Evolutionary conservation across 2,113 vertebrate genomes (phyloP).

Genomic region (Piaya cayana): DNA sequence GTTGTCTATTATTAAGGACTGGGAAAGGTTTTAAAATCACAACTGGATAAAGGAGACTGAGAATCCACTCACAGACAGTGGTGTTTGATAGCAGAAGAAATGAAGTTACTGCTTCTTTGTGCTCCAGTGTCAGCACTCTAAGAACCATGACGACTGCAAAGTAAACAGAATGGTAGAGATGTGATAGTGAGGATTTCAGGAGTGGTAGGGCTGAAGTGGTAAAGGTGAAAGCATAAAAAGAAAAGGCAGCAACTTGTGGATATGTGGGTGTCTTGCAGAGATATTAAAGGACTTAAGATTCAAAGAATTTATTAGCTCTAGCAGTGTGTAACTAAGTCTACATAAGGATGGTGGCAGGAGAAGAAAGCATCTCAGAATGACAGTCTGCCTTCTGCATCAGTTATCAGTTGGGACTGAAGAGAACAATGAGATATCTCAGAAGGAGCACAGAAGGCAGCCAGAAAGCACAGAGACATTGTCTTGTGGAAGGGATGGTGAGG

Average conservation of each 20-base stretch:
- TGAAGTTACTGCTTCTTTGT: neutral
- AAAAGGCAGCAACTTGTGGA: neutral
- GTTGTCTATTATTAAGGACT: neutral
- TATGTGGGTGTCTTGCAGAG: neutral
- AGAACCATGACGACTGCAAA: neutral
- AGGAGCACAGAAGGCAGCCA: neutral
- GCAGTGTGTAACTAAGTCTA: neutral
- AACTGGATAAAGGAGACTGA: neutral
- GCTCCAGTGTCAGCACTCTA: neutral
- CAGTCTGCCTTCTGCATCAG: neutral
- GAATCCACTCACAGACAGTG: neutral
- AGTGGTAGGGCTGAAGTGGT: neutral
- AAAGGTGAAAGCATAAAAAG: neutral
- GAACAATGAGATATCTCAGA: neutral
- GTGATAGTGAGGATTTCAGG: neutral
- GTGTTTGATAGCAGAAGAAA: constrained; percentile 12
- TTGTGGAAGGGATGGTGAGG: neutral
- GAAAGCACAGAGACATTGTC: neutral
- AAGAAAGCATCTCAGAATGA: neutral
- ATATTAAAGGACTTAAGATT: neutral
- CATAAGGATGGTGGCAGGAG: neutral
- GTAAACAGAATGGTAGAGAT: neutral
- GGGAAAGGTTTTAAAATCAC: neutral
- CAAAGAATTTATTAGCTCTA: neutral
- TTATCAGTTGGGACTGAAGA: neutral